Conservation (phyloP, 2,888 invertebrate genomes). For the Catocala nupta region DNA sequence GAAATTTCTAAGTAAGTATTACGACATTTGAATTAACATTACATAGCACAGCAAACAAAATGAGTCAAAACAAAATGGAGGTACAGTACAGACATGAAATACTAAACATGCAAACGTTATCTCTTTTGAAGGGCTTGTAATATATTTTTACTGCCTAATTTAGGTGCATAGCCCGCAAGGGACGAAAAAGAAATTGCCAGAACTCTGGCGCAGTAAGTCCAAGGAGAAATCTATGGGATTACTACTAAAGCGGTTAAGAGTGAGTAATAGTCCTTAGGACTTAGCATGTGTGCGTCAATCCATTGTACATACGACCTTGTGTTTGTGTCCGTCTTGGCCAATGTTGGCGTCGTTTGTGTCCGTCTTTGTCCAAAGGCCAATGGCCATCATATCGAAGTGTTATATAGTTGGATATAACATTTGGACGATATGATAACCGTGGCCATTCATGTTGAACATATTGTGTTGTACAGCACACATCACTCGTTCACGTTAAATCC, state of each 20-base stretch:
- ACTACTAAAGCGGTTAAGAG: slow-evolving; percentile 77
- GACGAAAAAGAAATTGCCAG: slow-evolving; percentile 77
- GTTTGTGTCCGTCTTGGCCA: slow-evolving; percentile 63
- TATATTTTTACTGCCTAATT: slow-evolving; percentile 60
- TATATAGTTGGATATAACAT: slow-evolving; percentile 9
- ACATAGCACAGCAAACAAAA: slow-evolving; percentile 5
- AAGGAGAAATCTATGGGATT: slow-evolving; percentile 80
- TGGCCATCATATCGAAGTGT: slow-evolving; percentile 53
- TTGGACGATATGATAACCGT: slow-evolving; percentile 30
- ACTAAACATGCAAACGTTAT: slow-evolving; percentile 5
- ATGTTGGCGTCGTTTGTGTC: slow-evolving; percentile 57
- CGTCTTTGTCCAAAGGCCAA: slow-evolving; percentile 53
- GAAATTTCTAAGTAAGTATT: slow-evolving; percentile 1
- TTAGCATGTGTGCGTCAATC: slow-evolving; percentile 54
- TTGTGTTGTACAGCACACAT: slow-evolving; percentile 40
- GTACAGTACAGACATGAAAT: slow-evolving; percentile 12
- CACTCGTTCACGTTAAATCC: slow-evolving; percentile 34
- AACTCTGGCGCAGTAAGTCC: slow-evolving; percentile 79
- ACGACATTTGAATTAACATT: neutral
- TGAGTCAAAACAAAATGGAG: neutral
- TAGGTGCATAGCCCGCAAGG: slow-evolving; percentile 74
- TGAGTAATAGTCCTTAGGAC: slow-evolving; percentile 68
- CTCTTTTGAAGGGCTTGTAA: slow-evolving; percentile 17
- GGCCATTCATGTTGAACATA: slow-evolving; percentile 24
- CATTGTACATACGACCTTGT: slow-evolving; percentile 69